A percentile compares a stretch with the other conserved stretches of the same genome.
These are phyloP conservation scores for Aphodius granarius DNA, from an alignment of 2,888 invertebrate genomes.

Conservation along the genomic window DNA sequence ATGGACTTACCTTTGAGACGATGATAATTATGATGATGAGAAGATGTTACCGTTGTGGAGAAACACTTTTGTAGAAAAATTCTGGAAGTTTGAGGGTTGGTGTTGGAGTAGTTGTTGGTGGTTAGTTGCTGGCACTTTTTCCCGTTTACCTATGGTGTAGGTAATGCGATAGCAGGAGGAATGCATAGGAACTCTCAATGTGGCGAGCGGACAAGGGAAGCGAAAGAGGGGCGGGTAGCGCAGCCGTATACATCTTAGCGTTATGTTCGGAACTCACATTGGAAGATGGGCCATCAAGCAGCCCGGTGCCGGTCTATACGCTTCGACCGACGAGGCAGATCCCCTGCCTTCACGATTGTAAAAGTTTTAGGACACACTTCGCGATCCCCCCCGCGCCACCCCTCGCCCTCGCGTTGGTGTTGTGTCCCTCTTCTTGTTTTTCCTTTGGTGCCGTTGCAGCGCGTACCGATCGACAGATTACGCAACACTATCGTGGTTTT, in stretches of 20 bases:
- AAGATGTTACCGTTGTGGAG: not conserved
- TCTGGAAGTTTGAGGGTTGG: not conserved
- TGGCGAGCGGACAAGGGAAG: not conserved
- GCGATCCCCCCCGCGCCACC: slow-evolving; percentile 34
- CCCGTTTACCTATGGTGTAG: slow-evolving; percentile 48
- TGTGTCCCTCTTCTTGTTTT: not conserved
- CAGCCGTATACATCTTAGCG: slow-evolving; percentile 65
- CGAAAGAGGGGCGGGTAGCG: slow-evolving; percentile 54
- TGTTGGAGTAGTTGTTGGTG: not conserved
- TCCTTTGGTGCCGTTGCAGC: not conserved
- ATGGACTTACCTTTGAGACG: not conserved
- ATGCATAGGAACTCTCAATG: slow-evolving; percentile 51
- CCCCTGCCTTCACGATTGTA: slow-evolving; percentile 58
- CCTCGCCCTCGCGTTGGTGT: slow-evolving; percentile 31
- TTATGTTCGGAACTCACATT: slow-evolving; percentile 67
- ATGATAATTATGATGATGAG: not conserved
- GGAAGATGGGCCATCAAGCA: slow-evolving; percentile 68
- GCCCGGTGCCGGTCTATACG: slow-evolving; percentile 52
- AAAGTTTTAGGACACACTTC: slow-evolving; percentile 63
- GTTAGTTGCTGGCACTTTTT: slow-evolving; percentile 45
- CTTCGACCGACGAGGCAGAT: slow-evolving; percentile 46
- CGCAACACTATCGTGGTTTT: not conserved
- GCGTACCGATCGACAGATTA: slow-evolving; percentile 1
- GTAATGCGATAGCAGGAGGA: slow-evolving; percentile 42
- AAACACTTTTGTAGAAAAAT: not conserved